These are phyloP conservation scores for Leuciscus idus DNA, from an alignment of 2,113 vertebrate genomes.

Conservation along the genomic window DNA sequence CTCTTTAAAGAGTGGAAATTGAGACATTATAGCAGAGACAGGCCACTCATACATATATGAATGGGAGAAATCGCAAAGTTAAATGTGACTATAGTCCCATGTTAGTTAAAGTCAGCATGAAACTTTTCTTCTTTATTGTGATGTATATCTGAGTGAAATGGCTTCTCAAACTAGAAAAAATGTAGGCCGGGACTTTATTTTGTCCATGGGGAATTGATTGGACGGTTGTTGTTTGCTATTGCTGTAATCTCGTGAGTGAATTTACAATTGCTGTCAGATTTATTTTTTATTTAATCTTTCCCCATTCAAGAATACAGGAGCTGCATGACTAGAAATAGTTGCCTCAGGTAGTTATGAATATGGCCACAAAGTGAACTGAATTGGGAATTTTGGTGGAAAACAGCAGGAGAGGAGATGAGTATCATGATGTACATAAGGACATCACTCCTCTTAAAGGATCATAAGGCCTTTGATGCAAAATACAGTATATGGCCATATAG, in stretches of 20 bases:
- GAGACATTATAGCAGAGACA: too few species aligned
- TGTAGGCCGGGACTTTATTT: too few species aligned
- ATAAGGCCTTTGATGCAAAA: neutral
- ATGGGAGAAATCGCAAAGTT: too few species aligned
- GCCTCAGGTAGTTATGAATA: neutral
- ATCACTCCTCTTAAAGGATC: neutral
- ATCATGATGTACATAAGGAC: neutral
- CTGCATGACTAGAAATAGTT: neutral
- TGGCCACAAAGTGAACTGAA: neutral
- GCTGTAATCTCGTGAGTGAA: too few species aligned
- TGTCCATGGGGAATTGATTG: too few species aligned
- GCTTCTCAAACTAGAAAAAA: too few species aligned
- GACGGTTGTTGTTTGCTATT: too few species aligned
- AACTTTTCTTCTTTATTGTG: too few species aligned
- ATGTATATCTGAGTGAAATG: too few species aligned
- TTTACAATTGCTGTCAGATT: neutral
- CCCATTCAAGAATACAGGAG: neutral
- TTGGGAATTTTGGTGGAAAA: neutral
- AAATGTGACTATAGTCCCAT: too few species aligned
- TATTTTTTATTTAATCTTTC: neutral
- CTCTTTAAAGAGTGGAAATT: neutral
- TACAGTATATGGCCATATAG: constrained; percentile 17
- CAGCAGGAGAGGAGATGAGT: neutral
- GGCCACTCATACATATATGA: too few species aligned
- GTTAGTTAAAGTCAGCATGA: too few species aligned